Evolutionary conservation across 2,113 vertebrate genomes (phyloP).

Genomic region (Alethe castanea): DNA sequence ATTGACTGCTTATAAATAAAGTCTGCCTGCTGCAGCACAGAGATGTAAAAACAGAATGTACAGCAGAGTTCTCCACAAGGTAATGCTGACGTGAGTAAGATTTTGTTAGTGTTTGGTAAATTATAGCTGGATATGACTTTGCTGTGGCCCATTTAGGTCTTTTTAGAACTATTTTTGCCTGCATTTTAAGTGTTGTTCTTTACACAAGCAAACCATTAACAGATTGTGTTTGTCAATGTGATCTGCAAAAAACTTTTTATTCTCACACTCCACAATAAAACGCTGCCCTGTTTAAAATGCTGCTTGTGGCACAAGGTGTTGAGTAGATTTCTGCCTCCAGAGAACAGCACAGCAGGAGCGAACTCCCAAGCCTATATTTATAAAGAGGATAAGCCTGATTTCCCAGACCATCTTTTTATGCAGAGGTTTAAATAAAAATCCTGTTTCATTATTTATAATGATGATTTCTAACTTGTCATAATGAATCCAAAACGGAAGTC

Average conservation of each 20-base stretch:
- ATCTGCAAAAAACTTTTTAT: background rate
- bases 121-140: background rate
- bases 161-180: background rate
- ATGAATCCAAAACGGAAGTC: background rate
- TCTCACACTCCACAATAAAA: background rate
- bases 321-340: background rate
- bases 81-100: background rate
- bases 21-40: background rate
- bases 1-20: background rate
- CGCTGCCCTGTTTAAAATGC: background rate
- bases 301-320: background rate
- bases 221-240: constrained; percentile 11
- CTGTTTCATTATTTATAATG: background rate
- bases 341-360: background rate
- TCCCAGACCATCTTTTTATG: background rate
- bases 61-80: background rate
- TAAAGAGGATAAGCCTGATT: background rate
- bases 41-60: background rate
- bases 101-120: background rate
- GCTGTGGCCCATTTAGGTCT: background rate
- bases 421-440: background rate
- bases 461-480: background rate
- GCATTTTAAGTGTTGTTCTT: background rate
- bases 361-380: background rate
- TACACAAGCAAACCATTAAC: background rate